Percentiles rank a stretch among this genome's conserved stretches.
Conservation (phyloP, 2,113 vertebrate genomes). For the Atlantisia rogersi region DNA sequence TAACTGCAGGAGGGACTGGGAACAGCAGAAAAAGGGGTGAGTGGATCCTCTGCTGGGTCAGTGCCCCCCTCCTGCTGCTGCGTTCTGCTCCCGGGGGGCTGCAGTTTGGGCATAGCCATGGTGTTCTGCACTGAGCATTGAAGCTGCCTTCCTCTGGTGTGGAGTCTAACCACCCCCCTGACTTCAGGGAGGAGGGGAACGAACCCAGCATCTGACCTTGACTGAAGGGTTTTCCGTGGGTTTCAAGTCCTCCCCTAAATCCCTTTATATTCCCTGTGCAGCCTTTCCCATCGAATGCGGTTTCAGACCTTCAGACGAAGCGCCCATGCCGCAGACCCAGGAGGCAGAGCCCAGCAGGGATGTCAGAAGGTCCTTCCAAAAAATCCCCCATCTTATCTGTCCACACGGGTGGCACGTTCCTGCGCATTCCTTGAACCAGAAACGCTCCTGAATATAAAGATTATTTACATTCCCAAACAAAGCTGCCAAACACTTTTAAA, state of each 20-base stretch:
- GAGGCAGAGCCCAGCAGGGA: background rate
- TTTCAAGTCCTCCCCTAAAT: background rate
- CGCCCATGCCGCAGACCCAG: background rate
- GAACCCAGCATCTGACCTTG: background rate
- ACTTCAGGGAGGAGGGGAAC: background rate
- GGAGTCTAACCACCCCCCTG: background rate
- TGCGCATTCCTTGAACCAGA: slow-evolving; percentile 53
- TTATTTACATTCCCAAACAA: slow-evolving; percentile 75
- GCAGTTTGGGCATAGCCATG: background rate
- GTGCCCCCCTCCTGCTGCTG: background rate
- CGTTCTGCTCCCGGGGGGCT: background rate
- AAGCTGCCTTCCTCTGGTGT: background rate
- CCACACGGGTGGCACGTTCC: background rate
- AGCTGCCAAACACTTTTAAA: slow-evolving; percentile 66
- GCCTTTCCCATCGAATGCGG: background rate
- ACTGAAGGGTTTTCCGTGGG: background rate
- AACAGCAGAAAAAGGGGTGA: background rate
- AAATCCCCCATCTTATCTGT: background rate
- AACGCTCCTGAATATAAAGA: slow-evolving; percentile 74
- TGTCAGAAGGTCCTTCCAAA: slow-evolving; percentile 28
- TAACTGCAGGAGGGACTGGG: background rate
- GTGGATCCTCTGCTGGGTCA: background rate
- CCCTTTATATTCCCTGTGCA: background rate
- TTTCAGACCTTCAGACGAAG: background rate
- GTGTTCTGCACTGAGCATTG: background rate